Evolutionary conservation across 2,113 vertebrate genomes (phyloP).

Genomic region (Gadus chalcogrammus): DNA sequence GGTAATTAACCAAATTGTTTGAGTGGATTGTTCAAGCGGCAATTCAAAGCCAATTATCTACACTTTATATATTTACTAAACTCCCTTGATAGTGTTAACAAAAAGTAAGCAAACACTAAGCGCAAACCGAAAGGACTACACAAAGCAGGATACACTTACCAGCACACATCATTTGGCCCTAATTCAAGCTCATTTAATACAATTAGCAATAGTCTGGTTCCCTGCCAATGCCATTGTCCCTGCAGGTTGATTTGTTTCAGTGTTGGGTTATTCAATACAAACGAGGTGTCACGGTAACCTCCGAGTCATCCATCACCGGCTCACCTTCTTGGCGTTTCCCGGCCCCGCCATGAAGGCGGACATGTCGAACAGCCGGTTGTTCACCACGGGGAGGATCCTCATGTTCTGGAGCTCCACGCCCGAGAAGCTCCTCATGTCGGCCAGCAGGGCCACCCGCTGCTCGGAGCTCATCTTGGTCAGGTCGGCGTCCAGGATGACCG

Average conservation of each 20-base stretch:
- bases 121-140: too few relatives aligned
- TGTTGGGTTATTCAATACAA: background rate
- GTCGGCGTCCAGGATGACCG: slow-evolving; percentile 95
- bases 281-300: background rate
- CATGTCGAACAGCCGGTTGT: slow-evolving; percentile 98
- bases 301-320: background rate
- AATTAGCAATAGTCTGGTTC: too few relatives aligned
- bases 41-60: too few relatives aligned
- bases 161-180: too few relatives aligned
- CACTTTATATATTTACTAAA: background rate
- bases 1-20: too few relatives aligned
- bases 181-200: too few relatives aligned
- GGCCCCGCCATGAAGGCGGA: slow-evolving; percentile 98
- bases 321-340: slow-evolving; percentile 91
- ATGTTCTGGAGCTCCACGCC: slow-evolving; percentile 86
- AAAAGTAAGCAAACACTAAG: too few relatives aligned
- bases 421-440: slow-evolving; percentile 87
- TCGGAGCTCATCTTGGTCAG: slow-evolving; percentile 92
- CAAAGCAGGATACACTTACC: too few relatives aligned
- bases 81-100: background rate
- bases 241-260: background rate
- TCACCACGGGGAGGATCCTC: slow-evolving; percentile 95
- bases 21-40: too few relatives aligned
- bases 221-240: too few relatives aligned
- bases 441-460: slow-evolving; percentile 85